phyloP scores from a whole-genome alignment of 2,113 vertebrate species.

The Astatoreochromis straeleni region DNA sequence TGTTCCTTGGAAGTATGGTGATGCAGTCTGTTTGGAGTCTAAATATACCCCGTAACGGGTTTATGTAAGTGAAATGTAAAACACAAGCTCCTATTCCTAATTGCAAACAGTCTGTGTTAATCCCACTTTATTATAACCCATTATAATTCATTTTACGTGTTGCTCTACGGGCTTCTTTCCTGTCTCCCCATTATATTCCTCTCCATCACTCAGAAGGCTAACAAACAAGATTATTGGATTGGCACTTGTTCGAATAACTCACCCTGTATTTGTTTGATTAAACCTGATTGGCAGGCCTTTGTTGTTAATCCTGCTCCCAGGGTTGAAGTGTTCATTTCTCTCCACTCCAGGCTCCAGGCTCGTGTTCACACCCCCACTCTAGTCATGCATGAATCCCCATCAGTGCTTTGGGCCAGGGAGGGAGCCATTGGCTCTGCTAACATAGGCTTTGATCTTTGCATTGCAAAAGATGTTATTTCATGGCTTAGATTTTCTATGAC shows the following conservation, averaged over 20 bases:
- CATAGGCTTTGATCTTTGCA: conserved; percentile 17
- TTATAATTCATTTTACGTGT: background rate
- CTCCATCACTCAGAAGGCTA: background rate
- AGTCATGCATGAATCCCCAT: conserved; percentile 27
- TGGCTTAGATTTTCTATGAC: background rate
- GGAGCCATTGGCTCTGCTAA: background rate
- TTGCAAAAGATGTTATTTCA: conserved; percentile 19
- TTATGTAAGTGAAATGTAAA: background rate
- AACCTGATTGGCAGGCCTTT: conserved; percentile 54
- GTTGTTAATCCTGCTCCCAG: conserved; percentile 47
- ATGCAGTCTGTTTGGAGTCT: background rate
- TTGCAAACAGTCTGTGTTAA: background rate
- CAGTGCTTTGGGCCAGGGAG: conserved; percentile 6
- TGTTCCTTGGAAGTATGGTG: background rate
- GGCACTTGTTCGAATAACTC: conserved; percentile 20
- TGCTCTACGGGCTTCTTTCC: background rate
- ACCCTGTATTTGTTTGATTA: conserved; percentile 36
- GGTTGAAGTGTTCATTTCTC: conserved; percentile 26
- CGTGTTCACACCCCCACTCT: conserved; percentile 27
- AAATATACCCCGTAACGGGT: background rate
- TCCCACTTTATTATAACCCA: conserved; percentile 4
- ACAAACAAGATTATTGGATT: conserved; percentile 52
- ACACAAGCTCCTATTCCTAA: background rate
- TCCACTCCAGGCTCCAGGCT: background rate
- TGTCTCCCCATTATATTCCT: background rate